A percentile compares a stretch with the other conserved stretches of the same genome.
Conservation (phyloP, 2,113 vertebrate genomes). For the Blennius ocellaris region DNA sequence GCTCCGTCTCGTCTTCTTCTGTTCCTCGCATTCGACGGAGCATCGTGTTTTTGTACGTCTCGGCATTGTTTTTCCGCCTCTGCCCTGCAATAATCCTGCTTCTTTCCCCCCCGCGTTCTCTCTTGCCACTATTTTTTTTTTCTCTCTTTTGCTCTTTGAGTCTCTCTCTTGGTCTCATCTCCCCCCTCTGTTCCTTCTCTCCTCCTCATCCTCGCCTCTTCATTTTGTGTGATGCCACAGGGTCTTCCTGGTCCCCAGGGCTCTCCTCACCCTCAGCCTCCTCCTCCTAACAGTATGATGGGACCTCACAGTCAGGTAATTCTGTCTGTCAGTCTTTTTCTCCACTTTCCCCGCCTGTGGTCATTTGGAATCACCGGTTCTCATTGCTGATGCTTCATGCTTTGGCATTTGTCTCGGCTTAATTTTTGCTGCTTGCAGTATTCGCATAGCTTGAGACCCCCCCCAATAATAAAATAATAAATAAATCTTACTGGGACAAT, state of each 20-base stretch:
- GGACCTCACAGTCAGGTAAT: conserved; percentile 99
- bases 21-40: conserved; percentile 3
- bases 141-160: conserved; percentile 33
- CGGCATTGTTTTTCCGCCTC: conserved; percentile 46
- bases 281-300: conserved; percentile 99
- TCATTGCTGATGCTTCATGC: conserved; percentile 70
- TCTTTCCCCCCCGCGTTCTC: conserved; percentile 64
- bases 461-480: not conserved
- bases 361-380: conserved; percentile 60
- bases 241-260: conserved; percentile 99
- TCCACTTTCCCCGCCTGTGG: conserved; percentile 51
- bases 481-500: not conserved
- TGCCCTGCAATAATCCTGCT: conserved; percentile 76
- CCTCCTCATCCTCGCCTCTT: conserved; percentile 43
- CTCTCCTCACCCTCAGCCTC: conserved; percentile 99
- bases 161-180: conserved; percentile 35
- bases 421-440: conserved; percentile 40
- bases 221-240: conserved; percentile 90
- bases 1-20: conserved; percentile 29
- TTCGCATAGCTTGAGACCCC: conserved; percentile 14
- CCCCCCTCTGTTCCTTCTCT: conserved; percentile 29
- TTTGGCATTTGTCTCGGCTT: conserved; percentile 71
- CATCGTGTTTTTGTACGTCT: conserved; percentile 47
- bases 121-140: conserved; percentile 21
- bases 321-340: conserved; percentile 29